A percentile compares a stretch with the other conserved stretches of the same genome.
These are phyloP conservation scores for Clarias magur DNA, from an alignment of 2,113 vertebrate genomes.

Conservation along the genomic window DNA sequence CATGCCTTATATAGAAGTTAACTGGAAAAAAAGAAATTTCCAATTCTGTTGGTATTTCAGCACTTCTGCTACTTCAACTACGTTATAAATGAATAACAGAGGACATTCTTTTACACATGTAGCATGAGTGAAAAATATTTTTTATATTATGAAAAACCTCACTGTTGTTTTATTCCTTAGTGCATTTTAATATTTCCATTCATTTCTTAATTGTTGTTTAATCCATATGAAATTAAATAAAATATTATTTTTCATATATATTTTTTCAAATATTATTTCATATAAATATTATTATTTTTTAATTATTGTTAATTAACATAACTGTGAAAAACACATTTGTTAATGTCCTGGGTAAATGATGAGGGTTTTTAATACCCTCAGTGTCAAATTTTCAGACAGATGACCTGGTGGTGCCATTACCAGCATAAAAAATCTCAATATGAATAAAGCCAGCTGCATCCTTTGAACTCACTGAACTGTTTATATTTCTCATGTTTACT, in stretches of 20 bases:
- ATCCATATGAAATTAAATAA: background rate
- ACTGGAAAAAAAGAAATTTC: background rate
- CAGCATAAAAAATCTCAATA: background rate
- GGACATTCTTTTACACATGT: background rate
- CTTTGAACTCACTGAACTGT: too few species aligned
- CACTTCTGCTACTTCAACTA: background rate
- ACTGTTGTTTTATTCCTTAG: background rate
- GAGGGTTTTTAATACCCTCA: background rate
- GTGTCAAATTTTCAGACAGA: background rate
- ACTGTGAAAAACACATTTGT: background rate
- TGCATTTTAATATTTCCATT: background rate
- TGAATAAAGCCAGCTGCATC: background rate
- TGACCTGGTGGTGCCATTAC: background rate
- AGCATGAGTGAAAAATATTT: background rate
- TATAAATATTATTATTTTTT: too few species aligned
- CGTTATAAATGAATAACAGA: background rate
- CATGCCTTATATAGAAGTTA: background rate
- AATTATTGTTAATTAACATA: background rate
- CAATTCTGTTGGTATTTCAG: background rate
- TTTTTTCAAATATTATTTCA: too few species aligned
- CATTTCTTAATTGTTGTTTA: background rate
- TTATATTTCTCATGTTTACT: too few species aligned
- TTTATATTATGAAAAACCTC: background rate
- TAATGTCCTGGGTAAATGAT: background rate
- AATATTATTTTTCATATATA: background rate